Evolutionary conservation across 2,888 invertebrate genomes (phyloP), one percentile per base, ranked within the genome.

Genomic region (Phrixothrix hirtus): DNA sequence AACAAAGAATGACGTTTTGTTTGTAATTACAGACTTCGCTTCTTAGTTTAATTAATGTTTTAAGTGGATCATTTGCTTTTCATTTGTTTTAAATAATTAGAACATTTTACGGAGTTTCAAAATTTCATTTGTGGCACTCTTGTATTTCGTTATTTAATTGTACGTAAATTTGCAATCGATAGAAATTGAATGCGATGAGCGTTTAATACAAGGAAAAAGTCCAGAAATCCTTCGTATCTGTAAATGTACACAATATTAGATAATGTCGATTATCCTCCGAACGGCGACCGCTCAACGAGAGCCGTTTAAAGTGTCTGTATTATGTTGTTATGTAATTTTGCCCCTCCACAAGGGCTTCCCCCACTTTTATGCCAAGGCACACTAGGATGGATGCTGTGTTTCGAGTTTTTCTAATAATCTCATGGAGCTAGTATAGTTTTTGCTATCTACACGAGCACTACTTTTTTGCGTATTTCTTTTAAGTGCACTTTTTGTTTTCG

Each of bases 341-440:
- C 64, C 65, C 70, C 68, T 61, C 68, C 65, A 59, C 52, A 49
- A 49, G 51, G 50, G 48, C 35, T 55, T 49, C 49, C 57, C 65
- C 70, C 67, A 64, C 68, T 64, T 52, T 54, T 46, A 38, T 30
- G 49, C 57, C 60, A 57, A 58, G 55, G 52, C 58, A 59, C 63
- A 61, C 58, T 56, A 59, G 59, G 62, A 55, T 66, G 71, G 72
- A 71, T 72, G 72, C 73, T 72, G 72, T 62, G 66, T 58, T 65
- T 65, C 58, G 62, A 66, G 72, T 74, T 74, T 75, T 75, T 74
- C 73, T 74, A 72, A 74, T 74, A 72, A 74, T 72, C 73, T 73
- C 65, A 63, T 60, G 65, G 64, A 68, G 70, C 70, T 74, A 74
- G 74, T 75, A 65, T 74, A 73, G 73, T 74, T 74, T 75, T 74